These are phyloP conservation scores for Hypolimnas misippus DNA, from an alignment of 2,888 invertebrate species.

Conservation along the genomic window DNA sequence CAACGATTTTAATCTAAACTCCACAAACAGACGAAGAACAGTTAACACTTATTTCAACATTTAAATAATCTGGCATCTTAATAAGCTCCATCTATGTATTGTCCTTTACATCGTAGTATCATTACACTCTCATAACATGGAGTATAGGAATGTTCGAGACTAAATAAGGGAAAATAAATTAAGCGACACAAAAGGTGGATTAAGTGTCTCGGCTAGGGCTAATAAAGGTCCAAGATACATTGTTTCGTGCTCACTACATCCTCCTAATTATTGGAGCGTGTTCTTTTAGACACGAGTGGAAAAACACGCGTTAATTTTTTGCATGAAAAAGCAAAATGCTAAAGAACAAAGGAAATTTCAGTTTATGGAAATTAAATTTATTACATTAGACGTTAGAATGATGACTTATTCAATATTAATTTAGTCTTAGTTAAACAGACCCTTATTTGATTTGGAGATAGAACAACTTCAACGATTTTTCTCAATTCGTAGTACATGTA, in stretches of 20 bases:
- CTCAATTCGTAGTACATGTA: background rate
- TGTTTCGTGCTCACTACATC: slow-evolving; percentile 46
- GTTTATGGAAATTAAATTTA: background rate
- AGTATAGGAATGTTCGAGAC: slow-evolving; percentile 19
- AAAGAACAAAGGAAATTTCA: background rate
- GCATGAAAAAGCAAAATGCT: background rate
- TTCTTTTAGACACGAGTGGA: slow-evolving; percentile 26
- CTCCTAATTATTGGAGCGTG: slow-evolving; percentile 44
- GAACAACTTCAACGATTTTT: background rate
- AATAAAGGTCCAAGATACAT: slow-evolving; percentile 48
- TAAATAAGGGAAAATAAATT: slow-evolving; percentile 35
- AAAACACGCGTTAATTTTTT: slow-evolving; percentile 11
- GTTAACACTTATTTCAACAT: slow-evolving; percentile 6
- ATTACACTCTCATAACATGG: slow-evolving; percentile 16
- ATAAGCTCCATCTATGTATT: slow-evolving; percentile 9
- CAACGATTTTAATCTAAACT: background rate
- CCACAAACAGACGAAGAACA: background rate
- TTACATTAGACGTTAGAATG: background rate
- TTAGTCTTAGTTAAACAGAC: background rate
- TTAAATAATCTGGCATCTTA: slow-evolving; percentile 9
- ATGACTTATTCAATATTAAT: background rate
- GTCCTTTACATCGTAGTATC: slow-evolving; percentile 12
- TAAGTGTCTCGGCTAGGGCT: slow-evolving; percentile 31
- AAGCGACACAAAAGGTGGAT: slow-evolving; percentile 31
- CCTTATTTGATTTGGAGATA: background rate